These are phyloP conservation scores for Loripinus fragilis DNA, from an alignment of 2,888 invertebrate species.

Conservation along the genomic window DNA sequence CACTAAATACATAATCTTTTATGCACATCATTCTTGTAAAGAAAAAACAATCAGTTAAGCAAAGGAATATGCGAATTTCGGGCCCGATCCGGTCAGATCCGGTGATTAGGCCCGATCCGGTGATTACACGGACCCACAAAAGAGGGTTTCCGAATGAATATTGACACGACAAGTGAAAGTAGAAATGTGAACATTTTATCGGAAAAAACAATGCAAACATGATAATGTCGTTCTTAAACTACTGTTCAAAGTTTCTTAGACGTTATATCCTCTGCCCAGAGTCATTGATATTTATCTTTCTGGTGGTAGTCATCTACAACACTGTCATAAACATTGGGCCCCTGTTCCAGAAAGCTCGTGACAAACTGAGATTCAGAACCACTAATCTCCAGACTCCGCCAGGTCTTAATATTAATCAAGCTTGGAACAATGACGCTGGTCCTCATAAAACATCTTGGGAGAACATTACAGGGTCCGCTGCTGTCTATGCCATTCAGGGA, in stretches of 20 bases:
- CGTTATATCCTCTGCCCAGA: conserved; percentile 73
- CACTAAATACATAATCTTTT: too few relatives aligned
- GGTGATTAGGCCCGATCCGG: too few relatives aligned
- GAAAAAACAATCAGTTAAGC: too few relatives aligned
- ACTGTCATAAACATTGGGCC: conserved; percentile 69
- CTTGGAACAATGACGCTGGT: conserved; percentile 27
- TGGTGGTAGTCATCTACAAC: conserved; percentile 72
- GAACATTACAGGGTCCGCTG: conserved; percentile 89
- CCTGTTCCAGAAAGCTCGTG: conserved; percentile 62
- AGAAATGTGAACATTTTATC: neutral
- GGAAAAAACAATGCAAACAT: neutral
- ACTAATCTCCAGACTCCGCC: neutral
- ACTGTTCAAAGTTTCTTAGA: conserved; percentile 41
- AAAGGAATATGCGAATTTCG: too few relatives aligned
- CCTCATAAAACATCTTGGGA: conserved; percentile 87
- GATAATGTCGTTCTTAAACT: conserved; percentile 40
- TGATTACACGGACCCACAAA: too few relatives aligned
- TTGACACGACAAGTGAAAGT: neutral
- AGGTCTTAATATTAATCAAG: neutral
- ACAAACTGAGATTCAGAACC: conserved; percentile 28
- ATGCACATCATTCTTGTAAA: too few relatives aligned
- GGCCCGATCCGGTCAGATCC: too few relatives aligned
- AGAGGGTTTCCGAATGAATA: neutral
- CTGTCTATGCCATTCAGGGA: conserved; percentile 95
- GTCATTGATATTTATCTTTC: conserved; percentile 65